phyloP scores from a whole-genome alignment of 1,140 invertebrate species.

The Magallana angulata region DNA sequence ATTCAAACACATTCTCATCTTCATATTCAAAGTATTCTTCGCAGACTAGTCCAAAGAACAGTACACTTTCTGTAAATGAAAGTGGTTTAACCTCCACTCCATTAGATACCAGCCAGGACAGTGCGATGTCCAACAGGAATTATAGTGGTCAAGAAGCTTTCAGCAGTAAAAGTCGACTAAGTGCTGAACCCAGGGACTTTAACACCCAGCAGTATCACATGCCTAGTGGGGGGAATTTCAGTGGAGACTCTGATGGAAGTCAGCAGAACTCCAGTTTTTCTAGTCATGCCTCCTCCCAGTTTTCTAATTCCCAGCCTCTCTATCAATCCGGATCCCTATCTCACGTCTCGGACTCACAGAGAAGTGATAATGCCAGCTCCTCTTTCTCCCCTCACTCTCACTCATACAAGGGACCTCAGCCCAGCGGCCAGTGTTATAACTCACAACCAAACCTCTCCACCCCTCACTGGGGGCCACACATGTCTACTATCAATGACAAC shows the following conservation, averaged over 20 bases:
- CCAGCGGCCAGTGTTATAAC: neutral
- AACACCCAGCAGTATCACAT: neutral
- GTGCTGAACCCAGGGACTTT: neutral
- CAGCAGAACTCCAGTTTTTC: neutral
- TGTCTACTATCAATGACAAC: neutral
- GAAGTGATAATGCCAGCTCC: neutral
- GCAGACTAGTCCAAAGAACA: slow-evolving; percentile 20
- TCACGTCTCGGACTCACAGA: neutral
- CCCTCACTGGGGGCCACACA: neutral
- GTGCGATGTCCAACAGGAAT: neutral
- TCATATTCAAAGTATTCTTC: neutral
- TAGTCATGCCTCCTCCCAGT: neutral
- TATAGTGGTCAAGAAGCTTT: neutral
- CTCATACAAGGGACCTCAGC: neutral
- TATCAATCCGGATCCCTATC: neutral
- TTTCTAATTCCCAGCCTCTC: neutral
- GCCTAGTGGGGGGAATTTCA: neutral
- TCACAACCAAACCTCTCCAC: neutral
- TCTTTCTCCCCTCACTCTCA: neutral
- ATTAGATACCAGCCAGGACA: neutral
- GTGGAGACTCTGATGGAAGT: neutral
- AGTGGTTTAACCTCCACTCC: neutral
- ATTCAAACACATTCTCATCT: neutral
- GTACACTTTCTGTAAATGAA: neutral
- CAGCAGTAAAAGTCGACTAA: neutral